Evolutionary conservation across 2,113 vertebrate genomes (phyloP).

Genomic region (Gymnorhina tibicen): DNA sequence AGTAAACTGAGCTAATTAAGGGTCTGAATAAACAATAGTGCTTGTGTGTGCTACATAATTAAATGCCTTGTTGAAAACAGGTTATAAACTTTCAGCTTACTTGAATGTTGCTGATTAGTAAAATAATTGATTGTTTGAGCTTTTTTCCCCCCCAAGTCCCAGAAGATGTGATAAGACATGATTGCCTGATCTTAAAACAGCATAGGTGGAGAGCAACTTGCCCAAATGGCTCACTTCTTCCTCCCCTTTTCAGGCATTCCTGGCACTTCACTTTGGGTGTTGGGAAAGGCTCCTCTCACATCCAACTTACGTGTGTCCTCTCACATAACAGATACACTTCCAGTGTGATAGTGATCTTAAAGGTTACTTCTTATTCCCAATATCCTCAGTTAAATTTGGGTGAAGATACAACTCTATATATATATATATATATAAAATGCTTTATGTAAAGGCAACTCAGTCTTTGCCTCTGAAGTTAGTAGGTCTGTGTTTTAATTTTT

Average conservation of each 20-base stretch:
- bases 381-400: neutral
- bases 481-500: neutral
- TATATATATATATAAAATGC: neutral
- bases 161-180: neutral
- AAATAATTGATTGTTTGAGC: neutral
- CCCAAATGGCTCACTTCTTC: neutral
- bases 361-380: neutral
- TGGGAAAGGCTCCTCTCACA: neutral
- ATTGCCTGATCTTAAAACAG: neutral
- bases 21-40: neutral
- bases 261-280: neutral
- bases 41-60: neutral
- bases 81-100: neutral
- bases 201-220: neutral
- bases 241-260: neutral
- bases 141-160: rapidly evolving
- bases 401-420: neutral
- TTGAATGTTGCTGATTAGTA: neutral
- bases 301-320: rapidly evolving
- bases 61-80: neutral
- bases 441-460: neutral
- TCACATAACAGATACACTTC: rapidly evolving
- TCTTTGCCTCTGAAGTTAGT: neutral
- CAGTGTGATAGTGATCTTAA: neutral
- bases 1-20: neutral